These are phyloP conservation scores for Lasioglossum morio DNA, from an alignment of 2,888 invertebrate genomes.

Conservation along the genomic window DNA sequence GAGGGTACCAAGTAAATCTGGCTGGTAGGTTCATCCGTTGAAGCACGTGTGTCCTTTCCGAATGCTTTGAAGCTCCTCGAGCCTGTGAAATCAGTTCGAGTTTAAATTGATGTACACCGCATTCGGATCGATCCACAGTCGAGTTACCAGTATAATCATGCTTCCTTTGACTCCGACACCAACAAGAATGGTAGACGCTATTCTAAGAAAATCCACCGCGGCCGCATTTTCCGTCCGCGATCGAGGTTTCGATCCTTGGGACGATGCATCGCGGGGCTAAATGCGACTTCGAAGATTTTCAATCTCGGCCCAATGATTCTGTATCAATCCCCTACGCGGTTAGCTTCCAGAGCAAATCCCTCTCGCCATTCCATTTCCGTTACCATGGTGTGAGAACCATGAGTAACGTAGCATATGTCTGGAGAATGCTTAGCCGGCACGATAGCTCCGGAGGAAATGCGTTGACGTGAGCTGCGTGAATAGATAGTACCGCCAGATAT, in stretches of 20 bases:
- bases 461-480: background rate
- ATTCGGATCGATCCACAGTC: background rate
- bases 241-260: background rate
- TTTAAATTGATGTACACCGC: background rate
- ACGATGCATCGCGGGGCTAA: background rate
- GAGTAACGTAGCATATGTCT: constrained; percentile 11
- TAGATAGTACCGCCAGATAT: background rate
- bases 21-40: constrained; percentile 8
- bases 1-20: constrained; percentile 29
- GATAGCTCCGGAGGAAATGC: constrained; percentile 4
- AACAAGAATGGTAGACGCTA: background rate
- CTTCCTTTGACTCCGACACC: background rate
- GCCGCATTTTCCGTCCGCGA: background rate
- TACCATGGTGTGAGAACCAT: constrained; percentile 3
- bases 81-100: background rate
- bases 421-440: background rate
- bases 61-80: background rate
- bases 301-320: constrained; percentile 20
- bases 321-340: constrained; percentile 34
- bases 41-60: constrained; percentile 9
- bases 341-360: constrained; percentile 47
- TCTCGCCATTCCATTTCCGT: constrained; percentile 23
- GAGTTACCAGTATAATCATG: background rate
- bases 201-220: background rate
- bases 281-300: constrained; percentile 2